Conservation (phyloP, 2,113 vertebrate species). For the Nipponia nippon region DNA sequence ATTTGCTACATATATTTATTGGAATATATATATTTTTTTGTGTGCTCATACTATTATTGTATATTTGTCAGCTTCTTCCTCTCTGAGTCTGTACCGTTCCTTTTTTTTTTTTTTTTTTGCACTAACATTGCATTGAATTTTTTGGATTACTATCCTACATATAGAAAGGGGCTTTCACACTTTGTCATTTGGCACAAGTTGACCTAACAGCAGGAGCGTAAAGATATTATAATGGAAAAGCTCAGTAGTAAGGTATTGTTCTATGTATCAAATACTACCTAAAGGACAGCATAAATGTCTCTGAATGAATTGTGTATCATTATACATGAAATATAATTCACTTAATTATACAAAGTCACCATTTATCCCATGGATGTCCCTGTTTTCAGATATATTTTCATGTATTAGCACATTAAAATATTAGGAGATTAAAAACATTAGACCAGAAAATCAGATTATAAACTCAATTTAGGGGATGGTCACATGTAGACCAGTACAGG, state of each 20-base stretch:
- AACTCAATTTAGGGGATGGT: background rate
- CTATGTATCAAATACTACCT: background rate
- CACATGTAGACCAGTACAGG: background rate
- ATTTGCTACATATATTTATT: background rate
- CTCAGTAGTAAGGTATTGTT: background rate
- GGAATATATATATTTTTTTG: background rate
- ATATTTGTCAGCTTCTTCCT: background rate
- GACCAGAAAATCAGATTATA: background rate
- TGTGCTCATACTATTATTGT: background rate
- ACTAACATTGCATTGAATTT: background rate
- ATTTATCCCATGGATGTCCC: background rate
- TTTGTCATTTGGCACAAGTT: background rate
- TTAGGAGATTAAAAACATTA: background rate
- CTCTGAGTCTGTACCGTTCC: background rate
- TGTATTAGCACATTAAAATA: background rate
- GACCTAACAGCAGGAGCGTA: background rate
- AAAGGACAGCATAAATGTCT: background rate
- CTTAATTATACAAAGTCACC: background rate
- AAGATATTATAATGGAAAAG: background rate
- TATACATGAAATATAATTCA: background rate
- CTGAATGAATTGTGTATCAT: background rate
- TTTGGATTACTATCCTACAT: background rate
- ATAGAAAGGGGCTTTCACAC: background rate
- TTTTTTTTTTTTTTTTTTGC: no score
- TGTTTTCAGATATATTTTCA: background rate